phyloP scores from a whole-genome alignment of 2,113 vertebrate species.

The Erythrolamprus reginae region DNA sequence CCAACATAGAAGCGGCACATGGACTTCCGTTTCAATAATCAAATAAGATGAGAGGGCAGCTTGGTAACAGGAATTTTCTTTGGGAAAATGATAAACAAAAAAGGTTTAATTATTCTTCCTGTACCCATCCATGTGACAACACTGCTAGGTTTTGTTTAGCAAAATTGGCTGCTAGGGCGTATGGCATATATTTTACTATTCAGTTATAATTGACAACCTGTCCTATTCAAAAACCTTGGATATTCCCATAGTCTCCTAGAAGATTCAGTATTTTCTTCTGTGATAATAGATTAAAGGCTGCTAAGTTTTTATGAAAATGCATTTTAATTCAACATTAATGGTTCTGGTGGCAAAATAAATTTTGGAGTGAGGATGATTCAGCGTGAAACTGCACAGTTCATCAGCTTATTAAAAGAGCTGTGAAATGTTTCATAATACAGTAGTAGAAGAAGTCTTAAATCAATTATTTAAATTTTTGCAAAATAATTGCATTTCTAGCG shows the following conservation, averaged over 20 bases:
- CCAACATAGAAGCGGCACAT: too few relatives aligned
- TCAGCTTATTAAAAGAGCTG: neutral
- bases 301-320: neutral
- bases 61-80: neutral
- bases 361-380: neutral
- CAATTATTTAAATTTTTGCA: neutral
- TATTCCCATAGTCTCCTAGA: constrained; percentile 10
- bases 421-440: neutral
- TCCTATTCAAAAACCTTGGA: neutral
- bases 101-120: neutral
- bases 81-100: neutral
- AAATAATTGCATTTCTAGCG: neutral
- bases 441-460: neutral
- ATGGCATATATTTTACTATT: neutral
- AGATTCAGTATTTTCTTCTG: constrained; percentile 28
- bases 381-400: neutral
- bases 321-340: neutral
- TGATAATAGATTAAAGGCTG: neutral
- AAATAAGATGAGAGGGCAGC: neutral
- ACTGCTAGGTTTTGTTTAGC: neutral
- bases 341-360: constrained; percentile 28
- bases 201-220: neutral
- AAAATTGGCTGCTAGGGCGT: neutral
- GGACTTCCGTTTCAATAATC: too few relatives aligned
- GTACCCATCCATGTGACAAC: too few relatives aligned